Base-by-base conservation (phyloP, 1,140 invertebrate genomes). In the Bombus turneri region DNA sequence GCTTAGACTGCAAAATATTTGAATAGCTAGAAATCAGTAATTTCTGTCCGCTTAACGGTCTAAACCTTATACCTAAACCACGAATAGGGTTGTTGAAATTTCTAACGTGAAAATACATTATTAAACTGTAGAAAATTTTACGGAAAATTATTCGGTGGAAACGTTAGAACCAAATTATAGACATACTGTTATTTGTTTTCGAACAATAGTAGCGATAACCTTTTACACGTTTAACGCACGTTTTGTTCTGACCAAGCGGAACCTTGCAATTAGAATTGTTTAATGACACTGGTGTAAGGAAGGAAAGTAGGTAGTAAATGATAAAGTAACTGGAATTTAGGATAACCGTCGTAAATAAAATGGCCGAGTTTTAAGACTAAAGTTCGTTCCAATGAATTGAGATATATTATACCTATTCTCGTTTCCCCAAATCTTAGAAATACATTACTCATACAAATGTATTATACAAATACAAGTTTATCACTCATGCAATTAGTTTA, bases 41-140 rank as follows among this genome's bases (percentile, higher is more conserved):
- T 12, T 15, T 34, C 6, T 39, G 25, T 22, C 18, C 47, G 2
- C 31, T 41, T 5, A 13, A 12, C 3, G 3, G 18, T 0, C 13
- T 15, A 5, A 5, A 18, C 43, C 5, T 47, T 5, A 5, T 18
- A 15, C 0, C 13, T 5, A 15, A 5, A 5, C 0, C 13, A 47
- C 0, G 1, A 22, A 22, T 0, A 53, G 1, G 18, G 6, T 8
- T 2, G 18, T 22, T 0, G 0, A 53, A 22, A 0, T 53, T 22
- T 22, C 0, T 0, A 18, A 5, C 8, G 5, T 8, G 1, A 18
- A 22, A 0, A 6, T 47, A 6, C 15, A 47, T 28, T 28, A 2
- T 28, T 25, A 13, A 43, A 31, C 0, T 0, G 28, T 28, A 3
- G 9, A 9, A 0, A 31, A 25, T 15, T 13, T 37, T 12, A 10